Base-by-base conservation (phyloP, 1,140 invertebrate species). In the Carcinoscorpius rotundicauda region DNA sequence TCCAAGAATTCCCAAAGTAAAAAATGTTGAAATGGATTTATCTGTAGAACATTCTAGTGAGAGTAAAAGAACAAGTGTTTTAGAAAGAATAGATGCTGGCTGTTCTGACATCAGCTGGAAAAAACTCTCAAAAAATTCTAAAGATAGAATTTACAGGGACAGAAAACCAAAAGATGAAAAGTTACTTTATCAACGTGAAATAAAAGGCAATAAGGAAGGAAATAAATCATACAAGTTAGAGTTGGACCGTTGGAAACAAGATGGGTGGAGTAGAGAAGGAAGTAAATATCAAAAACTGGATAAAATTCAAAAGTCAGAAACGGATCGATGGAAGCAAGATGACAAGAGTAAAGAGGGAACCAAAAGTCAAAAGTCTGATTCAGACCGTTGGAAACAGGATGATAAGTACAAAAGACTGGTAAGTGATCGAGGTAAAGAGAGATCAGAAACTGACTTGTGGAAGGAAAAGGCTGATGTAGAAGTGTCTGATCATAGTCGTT, bases 131-230 rank as follows among this genome's bases (percentile, higher is more conserved):
- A 90, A 87, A 72, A 86, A 78, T 69, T 85, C 83, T 5, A 90
- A 89, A 73, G 88, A 88, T 68, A 78, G 89, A 62, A 90, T 88
- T 71, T 93, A 92, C 72, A 80, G 90, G 1, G 86, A 87, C 57
- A 85, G 86, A 59, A 84, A 75, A 64, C 70, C 72, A 11, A 74
- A 74, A 68, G 70, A 74, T 52, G 73, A 73, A 58, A 66, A 71
- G n/a, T 62, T 71, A 29, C 69, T 73, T 53, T 76, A 55, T 52
- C 64, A 65, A 61, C 58, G 65, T 65, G 65, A 71, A 60, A 66
- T 76, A 73, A 61, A 78, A 79, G 69, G 75, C 62, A 70, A 74
- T 73, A 62, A 67, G 50, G 49, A 63, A 61, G 59, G 61, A 64
- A 61, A 76, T 74, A 70, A 66, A 85, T 81, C 72, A 67, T 75